These are phyloP conservation scores for Eristalinus aeneus DNA, from an alignment of 2,888 invertebrate genomes.

Conservation along the genomic window DNA sequence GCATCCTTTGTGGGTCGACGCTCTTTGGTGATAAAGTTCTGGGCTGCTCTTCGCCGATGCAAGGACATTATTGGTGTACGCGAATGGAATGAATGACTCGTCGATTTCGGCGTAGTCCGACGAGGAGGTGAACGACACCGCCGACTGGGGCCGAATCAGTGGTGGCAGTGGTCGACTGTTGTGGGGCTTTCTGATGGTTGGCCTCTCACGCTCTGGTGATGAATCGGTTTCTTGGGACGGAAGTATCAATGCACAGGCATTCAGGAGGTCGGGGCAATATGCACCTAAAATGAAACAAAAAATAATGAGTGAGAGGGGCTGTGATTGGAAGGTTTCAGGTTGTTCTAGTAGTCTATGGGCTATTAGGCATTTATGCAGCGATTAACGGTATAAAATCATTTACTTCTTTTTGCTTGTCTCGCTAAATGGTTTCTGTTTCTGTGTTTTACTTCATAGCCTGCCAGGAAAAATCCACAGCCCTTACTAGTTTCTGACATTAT, in stretches of 20 bases:
- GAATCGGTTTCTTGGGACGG: constrained; percentile 76
- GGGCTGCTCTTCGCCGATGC: constrained; percentile 74
- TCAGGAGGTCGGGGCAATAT: constrained; percentile 79
- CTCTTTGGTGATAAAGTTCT: constrained; percentile 72
- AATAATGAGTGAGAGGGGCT: background rate
- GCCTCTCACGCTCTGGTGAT: constrained; percentile 76
- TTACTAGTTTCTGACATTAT: too few relatives aligned
- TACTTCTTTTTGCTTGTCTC: too few relatives aligned
- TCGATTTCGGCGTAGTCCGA: constrained; percentile 79
- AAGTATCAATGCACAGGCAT: constrained; percentile 78
- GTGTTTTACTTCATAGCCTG: too few relatives aligned
- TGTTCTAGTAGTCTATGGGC: too few relatives aligned
- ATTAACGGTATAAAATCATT: too few relatives aligned
- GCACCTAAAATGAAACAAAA: constrained; percentile 74
- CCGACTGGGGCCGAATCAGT: constrained; percentile 22
- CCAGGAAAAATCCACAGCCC: too few relatives aligned
- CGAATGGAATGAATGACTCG: constrained; percentile 70
- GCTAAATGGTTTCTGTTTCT: too few relatives aligned
- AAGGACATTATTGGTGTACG: constrained; percentile 46
- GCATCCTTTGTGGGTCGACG: constrained; percentile 72
- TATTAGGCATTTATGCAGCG: too few relatives aligned
- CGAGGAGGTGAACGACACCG: constrained; percentile 64
- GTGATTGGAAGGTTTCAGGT: too few relatives aligned
- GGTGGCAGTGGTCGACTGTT: constrained; percentile 70
- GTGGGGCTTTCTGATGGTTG: constrained; percentile 18